Percentiles rank a stretch among this genome's conserved stretches.
These are phyloP conservation scores for Hyles euphorbiae DNA, from an alignment of 1,140 invertebrate species.

Conservation along the genomic window DNA sequence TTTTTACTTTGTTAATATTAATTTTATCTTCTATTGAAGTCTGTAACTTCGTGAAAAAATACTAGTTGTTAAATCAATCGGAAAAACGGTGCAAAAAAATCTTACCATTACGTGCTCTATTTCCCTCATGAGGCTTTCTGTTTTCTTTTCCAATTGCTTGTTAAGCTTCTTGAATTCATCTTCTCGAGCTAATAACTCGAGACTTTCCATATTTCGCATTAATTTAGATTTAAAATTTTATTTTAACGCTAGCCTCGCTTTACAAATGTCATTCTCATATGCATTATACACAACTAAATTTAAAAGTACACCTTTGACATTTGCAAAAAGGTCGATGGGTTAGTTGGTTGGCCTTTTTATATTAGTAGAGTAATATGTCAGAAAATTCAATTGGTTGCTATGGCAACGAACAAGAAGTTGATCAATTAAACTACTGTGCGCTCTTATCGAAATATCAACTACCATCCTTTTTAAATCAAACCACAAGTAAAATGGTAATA, in stretches of 20 bases:
- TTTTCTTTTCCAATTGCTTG: slow-evolving; percentile 64
- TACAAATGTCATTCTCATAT: neutral
- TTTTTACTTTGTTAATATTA: too few species aligned
- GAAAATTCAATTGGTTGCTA: slow-evolving; percentile 1
- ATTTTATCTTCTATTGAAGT: too few species aligned
- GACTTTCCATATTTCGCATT: slow-evolving; percentile 44
- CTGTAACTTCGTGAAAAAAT: too few species aligned
- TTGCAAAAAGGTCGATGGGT: too few species aligned
- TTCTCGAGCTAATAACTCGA: slow-evolving; percentile 56
- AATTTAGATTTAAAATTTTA: neutral
- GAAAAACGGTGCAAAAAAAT: neutral
- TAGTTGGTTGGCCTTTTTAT: neutral
- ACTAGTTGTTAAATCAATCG: too few species aligned
- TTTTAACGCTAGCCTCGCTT: too few species aligned
- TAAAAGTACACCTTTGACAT: neutral
- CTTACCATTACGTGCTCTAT: slow-evolving; percentile 62
- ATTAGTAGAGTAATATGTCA: neutral
- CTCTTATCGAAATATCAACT: neutral
- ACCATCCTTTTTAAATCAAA: too few species aligned
- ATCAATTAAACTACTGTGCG: neutral
- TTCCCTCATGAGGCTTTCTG: slow-evolving; percentile 62
- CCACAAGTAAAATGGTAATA: neutral
- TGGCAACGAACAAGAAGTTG: neutral
- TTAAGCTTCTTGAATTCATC: slow-evolving; percentile 67
- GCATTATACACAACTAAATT: slow-evolving; percentile 1